A percentile compares a stretch with the other conserved stretches of the same genome.
Evolutionary conservation across 1,140 invertebrate genomes (phyloP).

Genomic region (Megalonaias nervosa): DNA sequence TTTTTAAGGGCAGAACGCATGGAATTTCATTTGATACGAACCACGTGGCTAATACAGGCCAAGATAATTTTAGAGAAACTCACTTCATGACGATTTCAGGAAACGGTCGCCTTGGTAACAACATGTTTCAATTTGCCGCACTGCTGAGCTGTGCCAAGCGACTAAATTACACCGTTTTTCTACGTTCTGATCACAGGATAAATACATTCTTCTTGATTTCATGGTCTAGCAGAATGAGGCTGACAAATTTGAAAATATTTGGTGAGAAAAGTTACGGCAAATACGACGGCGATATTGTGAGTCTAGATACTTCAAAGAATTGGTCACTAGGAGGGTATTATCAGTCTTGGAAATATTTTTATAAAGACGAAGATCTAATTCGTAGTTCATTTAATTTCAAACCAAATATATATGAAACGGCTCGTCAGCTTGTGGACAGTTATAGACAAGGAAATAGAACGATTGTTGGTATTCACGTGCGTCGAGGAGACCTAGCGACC

Average conservation of each 20-base stretch:
- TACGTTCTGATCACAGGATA: not conserved
- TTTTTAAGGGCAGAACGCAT: too few relatives aligned
- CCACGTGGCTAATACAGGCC: too few relatives aligned
- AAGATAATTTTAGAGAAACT: not conserved
- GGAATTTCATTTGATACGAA: too few relatives aligned
- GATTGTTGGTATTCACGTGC: conserved; percentile 4
- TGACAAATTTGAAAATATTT: conserved; percentile 1
- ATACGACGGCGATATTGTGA: not conserved
- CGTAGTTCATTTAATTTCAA: conserved; percentile 2
- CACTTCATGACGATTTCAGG: conserved; percentile 20
- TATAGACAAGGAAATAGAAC: not conserved
- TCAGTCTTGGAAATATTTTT: conserved; percentile 21
- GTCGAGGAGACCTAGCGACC: conserved; percentile 2
- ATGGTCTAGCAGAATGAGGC: not conserved
- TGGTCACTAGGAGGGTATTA: conserved; percentile 17
- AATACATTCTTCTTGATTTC: conserved; percentile 7
- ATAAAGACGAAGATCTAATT: conserved; percentile 1
- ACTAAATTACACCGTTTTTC: conserved; percentile 4
- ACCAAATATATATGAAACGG: not conserved
- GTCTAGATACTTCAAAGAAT: not conserved
- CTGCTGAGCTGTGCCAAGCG: conserved; percentile 19
- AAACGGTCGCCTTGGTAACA: conserved; percentile 32
- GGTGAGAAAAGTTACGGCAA: not conserved
- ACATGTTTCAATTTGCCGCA: conserved; percentile 33
- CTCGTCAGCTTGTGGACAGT: not conserved